These are phyloP conservation scores for Pygmarrhopalites habei DNA, from an alignment of 1,140 invertebrate species.

Conservation along the genomic window DNA sequence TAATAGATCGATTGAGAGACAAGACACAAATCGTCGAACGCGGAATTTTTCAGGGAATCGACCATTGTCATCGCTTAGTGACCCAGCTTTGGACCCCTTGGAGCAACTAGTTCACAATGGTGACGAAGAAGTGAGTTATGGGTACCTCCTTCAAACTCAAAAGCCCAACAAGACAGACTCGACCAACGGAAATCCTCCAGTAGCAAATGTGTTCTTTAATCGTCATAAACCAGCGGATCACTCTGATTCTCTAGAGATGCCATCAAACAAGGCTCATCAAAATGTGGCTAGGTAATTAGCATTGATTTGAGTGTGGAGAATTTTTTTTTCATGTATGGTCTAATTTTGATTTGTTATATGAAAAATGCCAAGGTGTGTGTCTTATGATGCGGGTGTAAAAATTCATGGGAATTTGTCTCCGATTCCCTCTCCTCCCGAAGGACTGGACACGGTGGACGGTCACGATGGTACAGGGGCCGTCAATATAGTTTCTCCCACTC, in stretches of 20 bases:
- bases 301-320: too few species aligned
- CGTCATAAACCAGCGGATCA: constrained; percentile 5
- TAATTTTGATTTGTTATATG: too few species aligned
- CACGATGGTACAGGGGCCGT: neutral
- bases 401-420: constrained; percentile 65
- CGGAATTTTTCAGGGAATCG: constrained; percentile 71
- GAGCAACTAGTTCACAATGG: constrained; percentile 55
- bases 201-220: neutral
- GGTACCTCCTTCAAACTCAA: constrained; percentile 59
- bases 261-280: neutral
- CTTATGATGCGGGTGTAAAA: constrained; percentile 16
- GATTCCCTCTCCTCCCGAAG: constrained; percentile 86
- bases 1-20: constrained; percentile 46
- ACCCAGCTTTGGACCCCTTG: constrained; percentile 77
- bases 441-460: constrained; percentile 48
- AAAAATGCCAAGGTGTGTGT: constrained; percentile 20
- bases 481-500: constrained; percentile 40
- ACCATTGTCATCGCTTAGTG: constrained; percentile 73
- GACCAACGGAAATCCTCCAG: too few species aligned
- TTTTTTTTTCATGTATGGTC: too few species aligned
- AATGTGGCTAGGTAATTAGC: constrained; percentile 1
- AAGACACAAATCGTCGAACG: constrained; percentile 59
- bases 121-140: constrained; percentile 65
- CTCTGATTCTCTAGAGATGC: neutral
- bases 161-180: too few species aligned